Evolutionary conservation across 2,797 vertebrate species (phyloP), one percentile per base, ranked within the genome.

Genomic region (Oreortyx pictus): DNA sequence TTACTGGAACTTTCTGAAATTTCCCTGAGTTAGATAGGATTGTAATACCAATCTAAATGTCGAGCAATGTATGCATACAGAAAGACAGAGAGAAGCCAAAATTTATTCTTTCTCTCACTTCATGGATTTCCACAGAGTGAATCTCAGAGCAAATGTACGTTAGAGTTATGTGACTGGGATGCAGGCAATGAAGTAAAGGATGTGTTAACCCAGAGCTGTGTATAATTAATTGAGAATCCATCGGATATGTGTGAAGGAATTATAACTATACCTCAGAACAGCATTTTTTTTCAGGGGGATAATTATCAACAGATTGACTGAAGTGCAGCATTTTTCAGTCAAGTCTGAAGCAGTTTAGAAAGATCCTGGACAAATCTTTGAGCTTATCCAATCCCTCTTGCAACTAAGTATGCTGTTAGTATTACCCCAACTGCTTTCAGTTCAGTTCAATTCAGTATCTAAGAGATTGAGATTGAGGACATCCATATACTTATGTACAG

Each of bases 271-370:
- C 18, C 8, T 29, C 35, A 65, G 46, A 85, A 79, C 3, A 65
- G 13, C 15, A 67, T 49, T 75, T 29, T 71, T 71, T 2, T 52
- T 29, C 10, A n/a, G 15, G 65, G 20, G 24, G 86, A 74, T 66
- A 25, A 76, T 73, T 74, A 70, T 66, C 41, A 78, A 52, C 19
- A 88, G 14, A 6, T 39, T 88, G 50, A 49, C 29, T 71, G 16
- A 64, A 86, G 57, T 88, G 33, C 43, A 70, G 2, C 44, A n/a
- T 8, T 60, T 17, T 54, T 90, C 5, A 22, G 18, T 81, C 71
- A 79, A 10, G 1, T 16, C 35, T 81, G 43, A 87, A 94, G 43
- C 8, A 92, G 71, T 87, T 73, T 56, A 67, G 52, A 76, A 86
- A 59, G 11, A 18, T 74, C 41, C 19, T 3, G 39, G 33, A 66